phyloP scores from a whole-genome alignment of 2,113 vertebrate species.

The Malurus alboscapulatus region DNA sequence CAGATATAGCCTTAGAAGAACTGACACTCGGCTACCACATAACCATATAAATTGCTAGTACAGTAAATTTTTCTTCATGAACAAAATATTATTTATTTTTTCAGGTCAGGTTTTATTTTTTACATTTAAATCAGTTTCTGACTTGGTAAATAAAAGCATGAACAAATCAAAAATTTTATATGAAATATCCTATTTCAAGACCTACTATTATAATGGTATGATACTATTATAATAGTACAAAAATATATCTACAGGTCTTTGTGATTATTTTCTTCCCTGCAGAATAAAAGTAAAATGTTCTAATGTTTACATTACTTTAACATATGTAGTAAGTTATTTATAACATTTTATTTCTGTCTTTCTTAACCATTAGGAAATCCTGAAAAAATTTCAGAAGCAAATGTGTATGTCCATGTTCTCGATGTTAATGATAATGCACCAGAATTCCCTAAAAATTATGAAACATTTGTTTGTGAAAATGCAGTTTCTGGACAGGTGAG shows the following conservation, averaged over 20 bases:
- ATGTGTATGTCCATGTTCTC: conserved; percentile 85
- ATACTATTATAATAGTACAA: background rate
- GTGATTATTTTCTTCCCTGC: background rate
- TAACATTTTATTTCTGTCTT: background rate
- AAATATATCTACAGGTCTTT: background rate
- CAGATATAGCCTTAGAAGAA: background rate
- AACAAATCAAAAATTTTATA: background rate
- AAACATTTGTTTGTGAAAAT: conserved; percentile 92
- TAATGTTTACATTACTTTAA: background rate
- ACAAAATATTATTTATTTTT: background rate
- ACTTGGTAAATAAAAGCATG: background rate
- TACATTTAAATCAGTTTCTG: background rate
- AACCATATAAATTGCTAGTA: background rate
- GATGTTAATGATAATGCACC: conserved; percentile 92
- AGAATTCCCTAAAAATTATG: conserved; percentile 82
- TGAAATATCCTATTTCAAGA: background rate
- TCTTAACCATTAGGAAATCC: conserved; percentile 74
- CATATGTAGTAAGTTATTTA: background rate
- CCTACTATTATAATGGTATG: background rate
- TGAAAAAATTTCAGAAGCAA: conserved; percentile 78
- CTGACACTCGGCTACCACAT: background rate
- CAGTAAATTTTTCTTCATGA: background rate
- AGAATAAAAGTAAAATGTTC: background rate
- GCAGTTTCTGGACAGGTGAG: conserved; percentile 84
- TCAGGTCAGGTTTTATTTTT: background rate